Evolutionary conservation across 2,888 invertebrate species (phyloP).

Genomic region (Synergus gifuensis): DNA sequence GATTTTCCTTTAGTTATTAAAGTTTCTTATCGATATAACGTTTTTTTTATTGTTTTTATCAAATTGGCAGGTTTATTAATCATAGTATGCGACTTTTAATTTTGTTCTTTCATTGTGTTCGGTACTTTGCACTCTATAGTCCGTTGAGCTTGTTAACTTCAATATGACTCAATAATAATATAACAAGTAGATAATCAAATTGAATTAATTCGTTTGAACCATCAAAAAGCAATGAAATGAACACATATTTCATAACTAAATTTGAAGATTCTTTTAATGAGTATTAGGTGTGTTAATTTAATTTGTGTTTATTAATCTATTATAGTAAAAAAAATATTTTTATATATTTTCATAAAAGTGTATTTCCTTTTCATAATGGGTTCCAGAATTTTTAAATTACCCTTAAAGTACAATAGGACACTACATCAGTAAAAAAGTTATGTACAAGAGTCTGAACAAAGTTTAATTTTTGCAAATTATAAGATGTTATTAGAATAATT

Average conservation of each 20-base stretch:
- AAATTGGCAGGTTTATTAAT: background rate
- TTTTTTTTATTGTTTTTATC: background rate
- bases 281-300: too few relatives aligned
- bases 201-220: background rate
- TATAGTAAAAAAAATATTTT: too few relatives aligned
- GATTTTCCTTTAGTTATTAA: background rate
- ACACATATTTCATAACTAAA: too few relatives aligned
- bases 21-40: background rate
- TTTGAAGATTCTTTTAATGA: too few relatives aligned
- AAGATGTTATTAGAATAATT: too few relatives aligned
- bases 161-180: background rate
- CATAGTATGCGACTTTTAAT: background rate
- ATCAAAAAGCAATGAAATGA: background rate
- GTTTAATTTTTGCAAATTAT: too few relatives aligned
- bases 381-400: too few relatives aligned
- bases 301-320: too few relatives aligned
- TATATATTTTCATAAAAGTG: too few relatives aligned
- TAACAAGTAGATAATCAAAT: background rate
- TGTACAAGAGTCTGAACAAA: slow-evolving; percentile 49
- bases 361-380: too few relatives aligned
- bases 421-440: slow-evolving; percentile 47
- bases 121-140: background rate
- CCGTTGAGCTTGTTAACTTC: background rate
- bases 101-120: background rate
- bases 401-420: too few relatives aligned